phyloP scores from a whole-genome alignment of 2,113 vertebrate species.

The Megaceryle torquata region DNA sequence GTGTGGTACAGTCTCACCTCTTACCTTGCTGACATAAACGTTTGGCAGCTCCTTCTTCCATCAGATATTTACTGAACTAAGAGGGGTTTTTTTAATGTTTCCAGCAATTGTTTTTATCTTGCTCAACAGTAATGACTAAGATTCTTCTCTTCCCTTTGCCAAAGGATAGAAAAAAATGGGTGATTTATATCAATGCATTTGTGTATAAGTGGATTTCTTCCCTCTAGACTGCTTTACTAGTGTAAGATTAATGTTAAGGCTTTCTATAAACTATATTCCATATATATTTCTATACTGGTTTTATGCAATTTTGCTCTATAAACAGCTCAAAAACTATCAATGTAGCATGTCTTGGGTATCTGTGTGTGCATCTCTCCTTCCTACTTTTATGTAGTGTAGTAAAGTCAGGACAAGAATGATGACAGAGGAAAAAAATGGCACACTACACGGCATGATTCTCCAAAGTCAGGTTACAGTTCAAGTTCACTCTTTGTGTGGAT shows the following conservation, averaged over 20 bases:
- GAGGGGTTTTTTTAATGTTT: not conserved
- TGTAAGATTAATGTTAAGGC: not conserved
- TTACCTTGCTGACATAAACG: not conserved
- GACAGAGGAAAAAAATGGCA: not conserved
- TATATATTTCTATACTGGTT: not conserved
- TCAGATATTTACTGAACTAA: not conserved
- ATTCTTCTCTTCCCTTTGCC: not conserved
- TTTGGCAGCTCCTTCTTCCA: not conserved
- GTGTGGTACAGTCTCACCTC: not conserved
- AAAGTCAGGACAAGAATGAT: not conserved
- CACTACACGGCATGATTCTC: rapidly evolving
- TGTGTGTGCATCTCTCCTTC: not conserved
- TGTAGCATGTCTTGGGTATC: not conserved
- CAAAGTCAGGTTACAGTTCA: not conserved
- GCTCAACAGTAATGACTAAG: not conserved
- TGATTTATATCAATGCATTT: not conserved
- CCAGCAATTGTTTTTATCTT: not conserved
- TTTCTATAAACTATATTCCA: not conserved
- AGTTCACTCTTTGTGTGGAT: not conserved
- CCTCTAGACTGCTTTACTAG: not conserved
- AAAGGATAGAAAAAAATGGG: not conserved
- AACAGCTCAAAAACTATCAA: not conserved
- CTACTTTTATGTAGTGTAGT: not conserved
- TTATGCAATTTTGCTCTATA: not conserved
- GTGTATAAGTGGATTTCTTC: not conserved